These are phyloP conservation scores for Motacilla alba DNA, from an alignment of 2,113 vertebrate genomes.

Conservation along the genomic window DNA sequence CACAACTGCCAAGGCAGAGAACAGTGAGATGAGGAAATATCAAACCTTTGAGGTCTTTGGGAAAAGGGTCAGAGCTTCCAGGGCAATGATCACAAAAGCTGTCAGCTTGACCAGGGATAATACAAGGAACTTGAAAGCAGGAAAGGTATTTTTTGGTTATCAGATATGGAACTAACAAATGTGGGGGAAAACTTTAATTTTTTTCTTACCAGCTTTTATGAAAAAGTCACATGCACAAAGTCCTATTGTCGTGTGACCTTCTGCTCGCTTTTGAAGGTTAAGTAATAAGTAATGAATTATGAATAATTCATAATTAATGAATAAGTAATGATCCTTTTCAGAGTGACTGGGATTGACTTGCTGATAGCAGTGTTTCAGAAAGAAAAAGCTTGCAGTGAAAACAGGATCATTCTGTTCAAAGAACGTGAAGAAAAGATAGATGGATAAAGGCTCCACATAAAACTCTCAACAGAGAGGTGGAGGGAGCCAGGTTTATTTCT, in stretches of 20 bases:
- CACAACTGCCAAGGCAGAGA: neutral
- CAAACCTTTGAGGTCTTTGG: neutral
- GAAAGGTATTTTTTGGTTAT: neutral
- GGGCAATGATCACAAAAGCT: neutral
- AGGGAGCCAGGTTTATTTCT: neutral
- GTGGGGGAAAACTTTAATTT: neutral
- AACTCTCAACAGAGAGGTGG: neutral
- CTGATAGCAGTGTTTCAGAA: neutral
- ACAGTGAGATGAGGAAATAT: neutral
- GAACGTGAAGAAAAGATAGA: neutral
- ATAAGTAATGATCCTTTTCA: constrained; percentile 36
- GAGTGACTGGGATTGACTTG: neutral
- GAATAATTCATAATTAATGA: constrained; percentile 54
- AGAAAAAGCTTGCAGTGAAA: neutral
- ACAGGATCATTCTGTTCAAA: neutral
- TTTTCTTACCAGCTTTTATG: constrained; percentile 3
- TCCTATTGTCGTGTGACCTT: neutral
- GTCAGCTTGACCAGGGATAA: neutral
- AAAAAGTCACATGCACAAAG: neutral
- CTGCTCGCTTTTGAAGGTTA: constrained; percentile 32
- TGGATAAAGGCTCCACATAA: neutral
- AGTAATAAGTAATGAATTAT: constrained; percentile 58
- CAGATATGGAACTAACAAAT: neutral
- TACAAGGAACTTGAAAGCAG: neutral
- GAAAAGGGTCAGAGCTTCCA: neutral